A percentile compares a stretch with the other conserved stretches of the same genome.
Conservation (phyloP, 2,888 invertebrate species). For the Ectemnius cavifrons region DNA sequence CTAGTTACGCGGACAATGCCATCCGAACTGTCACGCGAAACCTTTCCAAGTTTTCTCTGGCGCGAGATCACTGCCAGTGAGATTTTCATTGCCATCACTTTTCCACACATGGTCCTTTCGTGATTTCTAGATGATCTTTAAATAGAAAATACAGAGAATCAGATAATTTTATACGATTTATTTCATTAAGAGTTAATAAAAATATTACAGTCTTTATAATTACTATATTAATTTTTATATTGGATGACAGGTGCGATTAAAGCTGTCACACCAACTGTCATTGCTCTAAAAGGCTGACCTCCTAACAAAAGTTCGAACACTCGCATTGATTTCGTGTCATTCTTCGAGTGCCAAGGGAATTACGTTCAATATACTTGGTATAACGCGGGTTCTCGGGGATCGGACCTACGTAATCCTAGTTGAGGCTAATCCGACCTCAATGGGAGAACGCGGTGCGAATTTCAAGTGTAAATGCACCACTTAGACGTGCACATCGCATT, state of each 20-base stretch:
- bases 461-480: conserved; percentile 67
- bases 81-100: conserved; percentile 22
- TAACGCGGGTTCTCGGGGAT: conserved; percentile 23
- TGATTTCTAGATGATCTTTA: too few species aligned
- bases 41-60: conserved; percentile 18
- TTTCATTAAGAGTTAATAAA: too few species aligned
- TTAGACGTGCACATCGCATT: conserved; percentile 37
- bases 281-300: too few species aligned
- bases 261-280: too few species aligned
- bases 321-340: too few species aligned
- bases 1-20: conserved; percentile 69
- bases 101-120: conserved; percentile 10
- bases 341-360: too few species aligned
- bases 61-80: conserved; percentile 26
- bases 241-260: not conserved
- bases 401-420: conserved; percentile 61
- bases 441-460: conserved; percentile 63
- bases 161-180: too few species aligned
- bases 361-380: too few species aligned
- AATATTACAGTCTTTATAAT: too few species aligned
- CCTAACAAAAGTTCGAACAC: too few species aligned
- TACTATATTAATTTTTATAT: not conserved
- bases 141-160: too few species aligned
- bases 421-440: conserved; percentile 73
- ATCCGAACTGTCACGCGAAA: conserved; percentile 67